These are phyloP conservation scores for Lumbricus terrestris DNA, from an alignment of 2,888 invertebrate species.

Conservation along the genomic window DNA sequence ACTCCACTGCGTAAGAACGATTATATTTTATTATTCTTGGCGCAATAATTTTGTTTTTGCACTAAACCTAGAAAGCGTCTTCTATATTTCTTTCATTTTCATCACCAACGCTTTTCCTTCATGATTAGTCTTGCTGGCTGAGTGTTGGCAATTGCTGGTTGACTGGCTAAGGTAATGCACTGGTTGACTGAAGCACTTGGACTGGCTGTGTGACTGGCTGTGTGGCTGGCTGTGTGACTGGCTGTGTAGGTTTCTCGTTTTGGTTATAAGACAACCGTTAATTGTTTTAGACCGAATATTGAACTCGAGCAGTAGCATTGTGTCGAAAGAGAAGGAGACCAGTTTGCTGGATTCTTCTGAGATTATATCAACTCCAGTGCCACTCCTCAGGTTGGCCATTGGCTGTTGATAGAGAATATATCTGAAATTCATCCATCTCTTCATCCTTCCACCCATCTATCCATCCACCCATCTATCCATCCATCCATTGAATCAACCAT, in stretches of 20 bases:
- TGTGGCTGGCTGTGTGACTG: not conserved
- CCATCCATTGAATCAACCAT: not conserved
- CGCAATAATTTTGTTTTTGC: not conserved
- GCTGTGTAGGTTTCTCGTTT: not conserved
- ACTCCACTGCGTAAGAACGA: constrained; percentile 10
- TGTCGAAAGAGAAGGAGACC: constrained; percentile 43
- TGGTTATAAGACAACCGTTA: not conserved
- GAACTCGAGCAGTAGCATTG: constrained; percentile 41
- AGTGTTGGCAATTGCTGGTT: not conserved
- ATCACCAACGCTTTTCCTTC: not conserved
- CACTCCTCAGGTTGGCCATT: constrained; percentile 37
- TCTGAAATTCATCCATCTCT: not conserved
- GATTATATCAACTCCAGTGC: constrained; percentile 48
- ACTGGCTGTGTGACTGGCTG: not conserved
- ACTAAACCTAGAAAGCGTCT: not conserved
- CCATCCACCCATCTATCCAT: not conserved
- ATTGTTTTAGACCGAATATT: constrained; percentile 39
- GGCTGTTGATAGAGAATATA: not conserved
- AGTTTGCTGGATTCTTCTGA: constrained; percentile 43
- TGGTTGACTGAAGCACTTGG: not conserved
- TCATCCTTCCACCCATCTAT: not conserved
- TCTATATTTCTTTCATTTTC: not conserved
- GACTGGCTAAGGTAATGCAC: no score
- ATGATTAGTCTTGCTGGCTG: not conserved
- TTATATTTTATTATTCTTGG: no score